phyloP scores from a whole-genome alignment of 2,113 vertebrate species.

The Tragelaphus strepsiceros region DNA sequence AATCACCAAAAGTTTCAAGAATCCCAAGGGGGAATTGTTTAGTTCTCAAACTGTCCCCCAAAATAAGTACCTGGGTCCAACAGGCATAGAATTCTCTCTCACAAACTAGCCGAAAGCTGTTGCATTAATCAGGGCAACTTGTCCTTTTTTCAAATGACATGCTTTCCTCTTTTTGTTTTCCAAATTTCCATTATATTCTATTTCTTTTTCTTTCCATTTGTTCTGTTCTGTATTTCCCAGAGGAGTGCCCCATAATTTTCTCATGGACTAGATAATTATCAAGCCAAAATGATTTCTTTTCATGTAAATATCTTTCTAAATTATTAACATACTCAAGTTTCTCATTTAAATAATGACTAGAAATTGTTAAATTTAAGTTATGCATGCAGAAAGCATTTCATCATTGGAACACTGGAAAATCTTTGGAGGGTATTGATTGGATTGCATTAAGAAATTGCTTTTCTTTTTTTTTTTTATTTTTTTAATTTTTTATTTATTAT shows the following conservation, averaged over 20 bases:
- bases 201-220: not conserved
- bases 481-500: too few species aligned
- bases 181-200: not conserved
- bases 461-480: too few species aligned
- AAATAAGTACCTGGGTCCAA: not conserved
- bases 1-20: not conserved
- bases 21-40: not conserved
- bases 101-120: not conserved
- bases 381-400: conserved; percentile 11
- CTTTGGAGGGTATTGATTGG: conserved; percentile 44
- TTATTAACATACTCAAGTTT: conserved; percentile 27
- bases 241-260: conserved; percentile 1
- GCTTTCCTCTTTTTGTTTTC: not conserved
- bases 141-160: not conserved
- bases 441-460: conserved; percentile 32
- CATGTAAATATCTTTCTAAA: conserved; percentile 20
- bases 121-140: not conserved
- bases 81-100: not conserved
- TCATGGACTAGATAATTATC: conserved; percentile 28
- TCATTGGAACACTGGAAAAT: conserved; percentile 37
- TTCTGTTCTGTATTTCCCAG: not conserved
- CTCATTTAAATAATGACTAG: conserved; percentile 47
- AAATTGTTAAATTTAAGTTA: conserved; percentile 36
- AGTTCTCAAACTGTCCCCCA: not conserved
- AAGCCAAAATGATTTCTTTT: conserved; percentile 36